These are phyloP conservation scores for Drepanosiphum platanoidis DNA, from an alignment of 2,888 invertebrate genomes.

Conservation along the genomic window DNA sequence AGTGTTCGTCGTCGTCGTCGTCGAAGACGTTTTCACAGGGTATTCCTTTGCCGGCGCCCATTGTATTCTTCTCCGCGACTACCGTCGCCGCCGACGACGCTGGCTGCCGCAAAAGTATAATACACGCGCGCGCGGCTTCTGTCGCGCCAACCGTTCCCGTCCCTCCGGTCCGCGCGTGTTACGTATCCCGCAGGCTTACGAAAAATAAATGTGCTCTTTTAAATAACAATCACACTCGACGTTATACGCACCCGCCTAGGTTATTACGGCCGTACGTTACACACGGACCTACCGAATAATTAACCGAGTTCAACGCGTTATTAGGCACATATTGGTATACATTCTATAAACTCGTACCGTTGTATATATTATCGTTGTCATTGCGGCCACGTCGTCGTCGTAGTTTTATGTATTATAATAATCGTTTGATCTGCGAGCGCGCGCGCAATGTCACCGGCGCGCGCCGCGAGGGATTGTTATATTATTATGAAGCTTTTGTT, in stretches of 20 bases:
- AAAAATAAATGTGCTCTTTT: not conserved
- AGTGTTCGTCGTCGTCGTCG: not conserved
- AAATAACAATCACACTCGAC: not conserved
- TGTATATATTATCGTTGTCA: conserved; percentile 14
- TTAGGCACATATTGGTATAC: no score
- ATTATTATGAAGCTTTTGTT: conserved; percentile 50
- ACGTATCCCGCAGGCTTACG: no score
- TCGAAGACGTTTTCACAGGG: conserved; percentile 49
- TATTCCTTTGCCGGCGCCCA: conserved; percentile 24
- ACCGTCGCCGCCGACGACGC: not conserved
- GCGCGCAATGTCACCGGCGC: conserved; percentile 44
- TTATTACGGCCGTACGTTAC: no score
- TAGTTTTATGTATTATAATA: conserved; percentile 17
- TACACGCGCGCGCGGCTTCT: not conserved
- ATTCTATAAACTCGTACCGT: no score
- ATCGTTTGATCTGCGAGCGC: conserved; percentile 52
- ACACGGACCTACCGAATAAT: conserved; percentile 34
- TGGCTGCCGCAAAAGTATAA: not conserved
- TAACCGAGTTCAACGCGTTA: conserved; percentile 26
- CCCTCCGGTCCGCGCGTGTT: not conserved
- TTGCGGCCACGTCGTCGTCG: conserved; percentile 40
- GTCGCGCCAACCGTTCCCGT: not conserved
- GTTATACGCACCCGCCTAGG: not conserved
- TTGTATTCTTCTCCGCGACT: conserved; percentile 11
- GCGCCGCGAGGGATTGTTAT: conserved; percentile 40